Percentiles rank a stretch among this genome's conserved stretches.
Conservation (phyloP, 2,113 vertebrate genomes). For the Caranx melampygus region DNA sequence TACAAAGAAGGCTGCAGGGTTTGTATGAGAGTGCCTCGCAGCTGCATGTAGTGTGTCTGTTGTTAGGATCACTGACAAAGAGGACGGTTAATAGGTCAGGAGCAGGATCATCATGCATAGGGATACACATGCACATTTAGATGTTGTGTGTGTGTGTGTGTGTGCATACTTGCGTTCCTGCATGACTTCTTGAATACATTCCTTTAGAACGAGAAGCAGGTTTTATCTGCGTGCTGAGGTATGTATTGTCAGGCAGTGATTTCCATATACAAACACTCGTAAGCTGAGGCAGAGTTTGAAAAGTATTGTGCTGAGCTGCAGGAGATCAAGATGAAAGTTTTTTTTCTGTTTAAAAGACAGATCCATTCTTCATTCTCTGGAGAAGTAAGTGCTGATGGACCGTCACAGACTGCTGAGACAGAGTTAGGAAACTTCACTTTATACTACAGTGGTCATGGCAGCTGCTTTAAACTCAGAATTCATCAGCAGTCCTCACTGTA, state of each 20-base stretch:
- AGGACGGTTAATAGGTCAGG: background rate
- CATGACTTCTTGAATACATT: slow-evolving; percentile 6
- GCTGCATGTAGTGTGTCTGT: slow-evolving; percentile 18
- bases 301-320: slow-evolving; percentile 2
- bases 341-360: slow-evolving; percentile 18
- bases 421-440: slow-evolving; percentile 7
- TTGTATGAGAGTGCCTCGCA: background rate
- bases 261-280: background rate
- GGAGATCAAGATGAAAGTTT: slow-evolving; percentile 18
- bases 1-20: slow-evolving; percentile 13
- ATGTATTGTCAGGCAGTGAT: slow-evolving; percentile 7
- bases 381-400: background rate
- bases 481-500: background rate
- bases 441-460: background rate
- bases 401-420: background rate
- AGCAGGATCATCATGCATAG: background rate
- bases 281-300: background rate
- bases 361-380: slow-evolving; percentile 4
- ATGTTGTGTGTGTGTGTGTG: background rate
- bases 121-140: background rate
- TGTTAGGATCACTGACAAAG: background rate
- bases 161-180: background rate
- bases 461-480: slow-evolving; percentile 13
- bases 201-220: background rate
- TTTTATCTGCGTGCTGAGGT: slow-evolving; percentile 1